These are phyloP conservation scores for Sinhomidia bicolor DNA, from an alignment of 2,888 invertebrate genomes.

Conservation along the genomic window DNA sequence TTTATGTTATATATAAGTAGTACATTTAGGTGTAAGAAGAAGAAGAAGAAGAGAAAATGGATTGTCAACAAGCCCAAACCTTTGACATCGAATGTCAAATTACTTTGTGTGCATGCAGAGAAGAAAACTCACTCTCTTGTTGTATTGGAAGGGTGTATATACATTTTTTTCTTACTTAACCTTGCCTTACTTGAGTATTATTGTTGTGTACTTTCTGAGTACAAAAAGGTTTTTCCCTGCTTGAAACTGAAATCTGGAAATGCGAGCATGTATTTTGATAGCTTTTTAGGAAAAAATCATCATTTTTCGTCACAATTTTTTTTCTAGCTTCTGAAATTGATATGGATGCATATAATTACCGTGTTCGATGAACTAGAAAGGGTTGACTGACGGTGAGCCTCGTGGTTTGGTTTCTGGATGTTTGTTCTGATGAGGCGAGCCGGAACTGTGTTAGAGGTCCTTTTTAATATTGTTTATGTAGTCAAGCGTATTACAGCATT, in stretches of 20 bases:
- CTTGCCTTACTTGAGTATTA: background rate
- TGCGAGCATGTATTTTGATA: background rate
- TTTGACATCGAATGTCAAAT: slow-evolving; percentile 26
- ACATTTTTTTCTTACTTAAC: background rate
- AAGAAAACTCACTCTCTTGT: background rate
- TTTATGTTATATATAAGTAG: background rate
- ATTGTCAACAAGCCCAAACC: slow-evolving; percentile 37
- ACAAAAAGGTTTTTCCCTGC: background rate
- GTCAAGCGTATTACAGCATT: background rate
- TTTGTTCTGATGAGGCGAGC: slow-evolving; percentile 58
- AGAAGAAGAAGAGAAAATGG: background rate
- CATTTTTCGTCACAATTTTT: background rate
- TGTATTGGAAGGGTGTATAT: background rate
- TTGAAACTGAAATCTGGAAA: background rate
- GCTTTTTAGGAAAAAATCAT: background rate
- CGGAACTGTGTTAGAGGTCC: slow-evolving; percentile 62
- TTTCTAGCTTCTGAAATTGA: background rate
- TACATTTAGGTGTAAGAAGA: background rate
- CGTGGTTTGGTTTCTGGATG: slow-evolving; percentile 58
- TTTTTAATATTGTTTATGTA: slow-evolving; percentile 31
- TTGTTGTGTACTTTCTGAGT: background rate
- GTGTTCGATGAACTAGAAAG: slow-evolving; percentile 64
- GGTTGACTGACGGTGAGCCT: slow-evolving; percentile 60
- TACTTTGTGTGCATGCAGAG: background rate
- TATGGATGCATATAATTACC: slow-evolving; percentile 38